These are phyloP conservation scores for Brachionus rubens DNA, from an alignment of 1,140 invertebrate genomes.

Conservation along the genomic window DNA sequence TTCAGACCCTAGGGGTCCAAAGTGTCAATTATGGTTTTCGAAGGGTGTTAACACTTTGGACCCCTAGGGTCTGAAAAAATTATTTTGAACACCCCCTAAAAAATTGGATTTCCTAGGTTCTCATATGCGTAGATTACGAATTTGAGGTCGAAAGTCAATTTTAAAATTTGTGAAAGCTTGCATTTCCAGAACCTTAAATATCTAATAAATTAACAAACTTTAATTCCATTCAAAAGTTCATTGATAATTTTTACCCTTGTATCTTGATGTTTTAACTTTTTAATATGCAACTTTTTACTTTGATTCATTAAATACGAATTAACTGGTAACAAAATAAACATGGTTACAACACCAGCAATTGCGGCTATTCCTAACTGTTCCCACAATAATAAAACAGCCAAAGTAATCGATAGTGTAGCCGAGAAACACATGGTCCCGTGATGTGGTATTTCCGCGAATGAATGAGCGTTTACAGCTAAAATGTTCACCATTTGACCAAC, in stretches of 20 bases:
- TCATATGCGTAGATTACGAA: too few relatives aligned
- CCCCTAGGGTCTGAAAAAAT: too few relatives aligned
- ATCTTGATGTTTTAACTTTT: constrained; percentile 64
- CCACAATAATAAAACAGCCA: constrained; percentile 86
- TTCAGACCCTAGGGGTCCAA: too few relatives aligned
- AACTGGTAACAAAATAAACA: constrained; percentile 64
- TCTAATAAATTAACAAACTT: constrained; percentile 51
- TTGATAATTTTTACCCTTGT: constrained; percentile 61
- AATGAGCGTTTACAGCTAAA: constrained; percentile 64
- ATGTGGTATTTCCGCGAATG: constrained; percentile 61
- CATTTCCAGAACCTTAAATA: too few relatives aligned
- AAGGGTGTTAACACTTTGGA: too few relatives aligned
- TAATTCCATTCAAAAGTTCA: constrained; percentile 61
- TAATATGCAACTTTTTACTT: constrained; percentile 63
- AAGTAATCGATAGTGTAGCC: constrained; percentile 80
- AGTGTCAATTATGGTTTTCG: too few relatives aligned
- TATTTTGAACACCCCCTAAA: too few relatives aligned
- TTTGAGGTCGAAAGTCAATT: too few relatives aligned
- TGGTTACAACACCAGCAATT: constrained; percentile 59
- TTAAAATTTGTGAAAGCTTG: too few relatives aligned
- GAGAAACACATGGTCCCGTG: constrained; percentile 96
- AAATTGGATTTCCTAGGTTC: too few relatives aligned
- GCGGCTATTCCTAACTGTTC: constrained; percentile 64
- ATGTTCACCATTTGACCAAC: constrained; percentile 66
- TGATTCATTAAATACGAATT: constrained; percentile 83